Base-by-base conservation (phyloP, 2,888 invertebrate species). In the Scelioninae gen. 2 region DNA sequence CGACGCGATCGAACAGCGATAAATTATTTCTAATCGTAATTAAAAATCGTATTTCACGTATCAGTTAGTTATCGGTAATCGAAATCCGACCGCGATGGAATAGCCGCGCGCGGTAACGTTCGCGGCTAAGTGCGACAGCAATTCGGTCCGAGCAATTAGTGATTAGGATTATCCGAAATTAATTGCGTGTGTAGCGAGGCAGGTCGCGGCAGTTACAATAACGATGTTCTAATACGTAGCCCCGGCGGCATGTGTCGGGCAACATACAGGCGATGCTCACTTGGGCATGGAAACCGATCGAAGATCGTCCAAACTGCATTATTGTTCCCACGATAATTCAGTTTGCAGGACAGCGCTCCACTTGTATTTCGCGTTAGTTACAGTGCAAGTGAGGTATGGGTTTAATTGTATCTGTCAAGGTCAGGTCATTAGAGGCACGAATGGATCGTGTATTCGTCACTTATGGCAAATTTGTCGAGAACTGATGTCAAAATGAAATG, bases 161-260 rank as follows among this genome's bases (percentile, higher is more conserved):
- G 80, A 84, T 84, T 82, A 82, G 83, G 81, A 84, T 84, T 83
- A 84, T 83, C 80, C 76, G 58, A 78, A 84, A 84, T 84, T 84
- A 84, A 85, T 84, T 79, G 80, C 79, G 77, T 78, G 76, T 77
- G 69, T 67, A 67, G 68, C 16, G 69, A 57, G 46, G 60, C 35
- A 45, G 53, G 58, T 13, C 33, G 15, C 35, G 39, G 74, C 76
- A 77, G 78, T 80, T 79, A 79, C 78, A 81, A 77, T 80, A 81
- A 80, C 78, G 76, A 78, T 74, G 75, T 70, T 74, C 71, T 76
- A 79, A 78, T 77, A 77, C 67, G 64, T 22, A 46, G 52, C 28
- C n/a, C n/a, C n/a, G n/a, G n/a, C 58, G 76, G 74, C 77, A 71
- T 73, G 68, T 76, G 75, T 81, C 74, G 77, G 41, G 69, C 52